A percentile compares a stretch with the other conserved stretches of the same genome.
phyloP scores from a whole-genome alignment of 2,113 vertebrate species.

The Theristicus caerulescens region DNA sequence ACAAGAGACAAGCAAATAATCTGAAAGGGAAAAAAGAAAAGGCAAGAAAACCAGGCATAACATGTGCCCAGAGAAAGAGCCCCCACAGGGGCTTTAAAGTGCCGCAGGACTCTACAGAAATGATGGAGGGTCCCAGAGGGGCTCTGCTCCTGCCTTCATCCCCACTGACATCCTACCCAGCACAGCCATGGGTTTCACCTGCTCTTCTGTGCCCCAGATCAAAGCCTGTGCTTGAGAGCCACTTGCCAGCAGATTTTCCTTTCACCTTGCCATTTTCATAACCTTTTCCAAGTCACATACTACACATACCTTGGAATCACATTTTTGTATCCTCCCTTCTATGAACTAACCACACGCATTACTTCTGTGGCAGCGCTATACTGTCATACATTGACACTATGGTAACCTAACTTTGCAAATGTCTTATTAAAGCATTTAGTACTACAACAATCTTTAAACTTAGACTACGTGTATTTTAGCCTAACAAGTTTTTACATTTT shows the following conservation, averaged over 20 bases:
- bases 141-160: neutral
- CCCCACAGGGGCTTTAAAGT: neutral
- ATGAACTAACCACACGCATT: neutral
- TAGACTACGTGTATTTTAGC: neutral
- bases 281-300: neutral
- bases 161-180: neutral
- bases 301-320: neutral
- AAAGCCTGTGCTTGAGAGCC: neutral
- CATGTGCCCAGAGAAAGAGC: neutral
- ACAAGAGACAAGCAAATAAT: neutral
- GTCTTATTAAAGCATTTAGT: neutral
- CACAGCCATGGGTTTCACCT: neutral
- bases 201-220: neutral
- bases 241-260: neutral
- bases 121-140: accelerated
- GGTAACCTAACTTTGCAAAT: neutral
- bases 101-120: neutral
- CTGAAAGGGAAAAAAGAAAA: neutral
- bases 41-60: neutral
- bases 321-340: neutral
- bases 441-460: neutral
- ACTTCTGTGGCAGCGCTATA: accelerated
- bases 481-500: neutral
- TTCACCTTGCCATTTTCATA: neutral
- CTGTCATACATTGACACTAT: neutral